Percentiles rank a stretch among this genome's conserved stretches.
phyloP scores from a whole-genome alignment of 1,140 invertebrate species.

The Heterodera carotae region DNA sequence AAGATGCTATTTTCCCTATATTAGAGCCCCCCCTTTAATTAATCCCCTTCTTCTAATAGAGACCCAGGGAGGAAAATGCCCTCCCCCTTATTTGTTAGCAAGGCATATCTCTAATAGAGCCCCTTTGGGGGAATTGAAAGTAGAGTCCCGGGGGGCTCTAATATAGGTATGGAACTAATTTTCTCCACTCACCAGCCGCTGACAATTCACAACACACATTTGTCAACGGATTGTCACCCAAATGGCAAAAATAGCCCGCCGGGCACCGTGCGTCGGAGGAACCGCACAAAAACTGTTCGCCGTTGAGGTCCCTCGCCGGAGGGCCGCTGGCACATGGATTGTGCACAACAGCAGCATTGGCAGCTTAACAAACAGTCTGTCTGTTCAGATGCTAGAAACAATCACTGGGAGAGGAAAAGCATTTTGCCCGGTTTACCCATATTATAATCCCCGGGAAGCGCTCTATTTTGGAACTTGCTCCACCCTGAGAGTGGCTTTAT shows the following conservation, averaged over 20 bases:
- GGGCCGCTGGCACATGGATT: slow-evolving; percentile 45
- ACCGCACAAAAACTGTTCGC: slow-evolving; percentile 42
- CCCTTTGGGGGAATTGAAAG: too few relatives aligned
- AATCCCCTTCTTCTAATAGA: too few relatives aligned
- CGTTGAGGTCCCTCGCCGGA: slow-evolving; percentile 46
- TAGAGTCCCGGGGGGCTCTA: not conserved
- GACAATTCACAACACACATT: slow-evolving; percentile 56
- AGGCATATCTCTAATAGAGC: too few relatives aligned
- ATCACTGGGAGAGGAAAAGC: not conserved
- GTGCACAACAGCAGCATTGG: slow-evolving; percentile 15
- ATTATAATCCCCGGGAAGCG: too few relatives aligned
- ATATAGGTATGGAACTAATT: not conserved
- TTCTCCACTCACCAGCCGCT: slow-evolving; percentile 30
- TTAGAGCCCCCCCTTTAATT: too few relatives aligned
- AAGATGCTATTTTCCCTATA: too few relatives aligned
- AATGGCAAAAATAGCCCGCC: slow-evolving; percentile 60
- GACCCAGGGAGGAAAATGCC: too few relatives aligned
- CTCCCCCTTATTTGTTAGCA: too few relatives aligned
- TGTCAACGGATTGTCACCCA: slow-evolving; percentile 51
- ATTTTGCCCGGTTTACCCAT: too few relatives aligned
- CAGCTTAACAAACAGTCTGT: slow-evolving; percentile 16
- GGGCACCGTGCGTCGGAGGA: slow-evolving; percentile 47
- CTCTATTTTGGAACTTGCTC: too few relatives aligned
- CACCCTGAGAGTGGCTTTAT: too few relatives aligned
- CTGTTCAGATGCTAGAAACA: too few relatives aligned